These are phyloP conservation scores for Leptopilina syphax DNA, from an alignment of 2,888 invertebrate genomes.

Conservation along the genomic window DNA sequence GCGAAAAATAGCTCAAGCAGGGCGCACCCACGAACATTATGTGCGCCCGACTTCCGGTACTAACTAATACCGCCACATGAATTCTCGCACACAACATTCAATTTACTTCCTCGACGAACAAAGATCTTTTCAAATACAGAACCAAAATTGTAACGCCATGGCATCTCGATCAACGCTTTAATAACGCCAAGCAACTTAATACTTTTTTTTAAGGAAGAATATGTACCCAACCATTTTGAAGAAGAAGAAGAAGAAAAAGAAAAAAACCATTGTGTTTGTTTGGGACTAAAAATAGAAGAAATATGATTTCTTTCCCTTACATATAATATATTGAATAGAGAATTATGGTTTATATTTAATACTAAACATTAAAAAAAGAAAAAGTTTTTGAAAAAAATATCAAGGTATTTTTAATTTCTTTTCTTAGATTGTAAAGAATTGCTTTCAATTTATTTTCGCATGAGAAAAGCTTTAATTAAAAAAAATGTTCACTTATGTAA, in stretches of 20 bases:
- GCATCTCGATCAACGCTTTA: conserved; percentile 58
- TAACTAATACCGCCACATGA: conserved; percentile 49
- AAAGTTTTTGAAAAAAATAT: neutral
- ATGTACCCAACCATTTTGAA: neutral
- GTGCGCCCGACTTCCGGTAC: conserved; percentile 69
- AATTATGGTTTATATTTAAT: neutral
- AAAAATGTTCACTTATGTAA: no score
- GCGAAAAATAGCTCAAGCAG: conserved; percentile 73
- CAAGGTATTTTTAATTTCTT: no score
- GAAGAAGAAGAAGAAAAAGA: neutral
- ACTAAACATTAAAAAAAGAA: neutral
- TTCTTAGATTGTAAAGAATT: no score
- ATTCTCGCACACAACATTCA: conserved; percentile 20
- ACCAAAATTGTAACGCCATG: conserved; percentile 69
- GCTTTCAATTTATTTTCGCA: no score
- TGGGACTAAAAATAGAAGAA: conserved; percentile 29
- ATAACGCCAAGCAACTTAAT: conserved; percentile 59
- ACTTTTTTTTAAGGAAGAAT: conserved; percentile 42
- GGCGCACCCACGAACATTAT: conserved; percentile 72
- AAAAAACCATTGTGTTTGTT: neutral
- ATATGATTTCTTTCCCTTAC: neutral
- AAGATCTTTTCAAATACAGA: conserved; percentile 73
- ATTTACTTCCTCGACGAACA: conserved; percentile 70
- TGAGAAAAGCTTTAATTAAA: no score
- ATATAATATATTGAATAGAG: neutral